A percentile compares a stretch with the other conserved stretches of the same genome.
phyloP scores from a whole-genome alignment of 2,797 vertebrate species.

The Spea hammondii region DNA sequence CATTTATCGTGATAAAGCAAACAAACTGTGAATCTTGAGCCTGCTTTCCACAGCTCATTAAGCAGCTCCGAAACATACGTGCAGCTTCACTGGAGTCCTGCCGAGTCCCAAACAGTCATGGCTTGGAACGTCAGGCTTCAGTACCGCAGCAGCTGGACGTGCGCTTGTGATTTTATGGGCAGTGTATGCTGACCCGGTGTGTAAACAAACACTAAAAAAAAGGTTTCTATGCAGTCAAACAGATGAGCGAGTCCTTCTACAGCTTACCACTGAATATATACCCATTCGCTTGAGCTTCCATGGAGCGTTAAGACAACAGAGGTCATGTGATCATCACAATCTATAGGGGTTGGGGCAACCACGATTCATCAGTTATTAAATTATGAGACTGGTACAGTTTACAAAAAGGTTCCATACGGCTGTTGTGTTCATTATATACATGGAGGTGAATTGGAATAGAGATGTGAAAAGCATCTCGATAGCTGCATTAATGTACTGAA shows the following conservation, averaged over 20 bases:
- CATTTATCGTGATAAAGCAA: slow-evolving; percentile 66
- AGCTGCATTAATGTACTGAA: not conserved
- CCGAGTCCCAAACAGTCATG: slow-evolving; percentile 24
- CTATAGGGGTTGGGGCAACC: too few species aligned
- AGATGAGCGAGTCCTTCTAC: slow-evolving; percentile 19
- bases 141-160: slow-evolving; percentile 31
- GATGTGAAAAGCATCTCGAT: too few species aligned
- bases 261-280: not conserved
- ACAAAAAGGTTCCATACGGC: too few species aligned
- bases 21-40: slow-evolving; percentile 62
- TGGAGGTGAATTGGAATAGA: too few species aligned
- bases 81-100: slow-evolving; percentile 42
- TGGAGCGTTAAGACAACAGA: too few species aligned
- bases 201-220: slow-evolving; percentile 22
- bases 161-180: slow-evolving; percentile 38
- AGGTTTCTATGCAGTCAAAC: slow-evolving; percentile 8
- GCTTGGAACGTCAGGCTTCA: slow-evolving; percentile 27
- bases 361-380: too few species aligned
- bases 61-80: slow-evolving; percentile 48
- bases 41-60: slow-evolving; percentile 70
- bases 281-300: too few species aligned
- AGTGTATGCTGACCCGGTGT: slow-evolving; percentile 27
- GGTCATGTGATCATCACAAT: too few species aligned
- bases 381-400: too few species aligned
- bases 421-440: too few species aligned